Evolutionary conservation across 2,888 invertebrate genomes (phyloP), one percentile per base, ranked within the genome.

Genomic region (Rhingia rostrata): DNA sequence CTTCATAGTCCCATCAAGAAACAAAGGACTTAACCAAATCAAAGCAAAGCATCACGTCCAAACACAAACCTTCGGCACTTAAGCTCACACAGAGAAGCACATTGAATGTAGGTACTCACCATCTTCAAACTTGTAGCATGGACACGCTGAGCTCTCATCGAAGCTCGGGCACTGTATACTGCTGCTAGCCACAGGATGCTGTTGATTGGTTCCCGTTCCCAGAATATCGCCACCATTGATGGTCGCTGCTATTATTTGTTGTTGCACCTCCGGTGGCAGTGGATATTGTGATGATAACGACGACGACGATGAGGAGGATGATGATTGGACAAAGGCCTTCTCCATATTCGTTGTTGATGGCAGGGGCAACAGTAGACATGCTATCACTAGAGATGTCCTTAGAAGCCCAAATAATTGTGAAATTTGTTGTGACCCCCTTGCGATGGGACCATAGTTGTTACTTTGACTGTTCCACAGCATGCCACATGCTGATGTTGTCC

Each of bases 41-140:
- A 37, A 37, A 61, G 12, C n/a, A 64, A 51, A 6, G 49, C 39
- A 37, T 32, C 9, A 32, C 30, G 43, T 43, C 12, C 3, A 43
- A n/a, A 35, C 41, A 33, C 6, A 54, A 33, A 51, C 58, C 45
- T 5, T 6, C 4, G 35, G 9, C 49, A 39, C 14, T 56, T 56
- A 64, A 54, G 32, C 30, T 22, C 35, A 45, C 5, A 14, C 6
- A 9, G 47, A 79, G 43, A 12, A 45, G 14, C 22, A 5, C 74
- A 89, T 22, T 22, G 1, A 22, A 22, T 22, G 22, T 22, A 22
- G n/a, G n/a, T 22, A 22, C 93, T 90, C 91, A 94, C 94, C 97
- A 92, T 97, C 97, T 92, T 97, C 97, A 92, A 97, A 96, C 91
- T 96, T 96, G 93, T 97, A 97, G 92, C 97, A 98, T 5, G 97